A percentile compares a stretch with the other conserved stretches of the same genome.
Conservation (phyloP, 2,888 invertebrate species). For the Gymnocheta viridis region DNA sequence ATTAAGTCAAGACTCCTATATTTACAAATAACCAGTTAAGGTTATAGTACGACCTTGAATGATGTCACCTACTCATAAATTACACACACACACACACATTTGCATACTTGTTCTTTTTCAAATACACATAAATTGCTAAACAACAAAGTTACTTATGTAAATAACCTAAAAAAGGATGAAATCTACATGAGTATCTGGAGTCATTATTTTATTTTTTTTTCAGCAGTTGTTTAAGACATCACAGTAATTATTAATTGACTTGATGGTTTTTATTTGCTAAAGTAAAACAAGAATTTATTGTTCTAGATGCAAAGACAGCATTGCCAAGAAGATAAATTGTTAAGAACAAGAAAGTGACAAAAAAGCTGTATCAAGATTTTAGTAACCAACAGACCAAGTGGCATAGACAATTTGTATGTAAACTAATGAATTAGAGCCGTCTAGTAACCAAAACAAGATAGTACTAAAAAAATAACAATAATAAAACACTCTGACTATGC, state of each 20-base stretch:
- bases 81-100: background rate
- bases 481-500: slow-evolving; percentile 7
- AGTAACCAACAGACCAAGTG: slow-evolving; percentile 46
- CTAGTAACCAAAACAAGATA: slow-evolving; percentile 18
- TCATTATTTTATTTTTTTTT: slow-evolving; percentile 10
- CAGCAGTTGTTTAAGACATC: slow-evolving; percentile 51
- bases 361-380: slow-evolving; percentile 46
- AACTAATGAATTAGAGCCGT: slow-evolving; percentile 59
- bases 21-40: slow-evolving; percentile 34
- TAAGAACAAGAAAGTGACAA: slow-evolving; percentile 3
- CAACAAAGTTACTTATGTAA: background rate
- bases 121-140: background rate
- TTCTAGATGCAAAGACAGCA: slow-evolving; percentile 42
- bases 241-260: slow-evolving; percentile 68
- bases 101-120: background rate
- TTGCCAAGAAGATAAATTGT: slow-evolving; percentile 62
- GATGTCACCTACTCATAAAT: slow-evolving; percentile 59
- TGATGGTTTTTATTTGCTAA: slow-evolving; percentile 53
- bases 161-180: background rate
- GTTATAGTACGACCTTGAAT: slow-evolving; percentile 57
- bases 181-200: slow-evolving; percentile 19
- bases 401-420: slow-evolving; percentile 44
- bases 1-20: background rate
- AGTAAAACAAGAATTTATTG: slow-evolving; percentile 61
- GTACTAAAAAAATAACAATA: background rate